Evolutionary conservation across 2,113 vertebrate genomes (phyloP).

Genomic region (Tetraodon nigroviridis): DNA sequence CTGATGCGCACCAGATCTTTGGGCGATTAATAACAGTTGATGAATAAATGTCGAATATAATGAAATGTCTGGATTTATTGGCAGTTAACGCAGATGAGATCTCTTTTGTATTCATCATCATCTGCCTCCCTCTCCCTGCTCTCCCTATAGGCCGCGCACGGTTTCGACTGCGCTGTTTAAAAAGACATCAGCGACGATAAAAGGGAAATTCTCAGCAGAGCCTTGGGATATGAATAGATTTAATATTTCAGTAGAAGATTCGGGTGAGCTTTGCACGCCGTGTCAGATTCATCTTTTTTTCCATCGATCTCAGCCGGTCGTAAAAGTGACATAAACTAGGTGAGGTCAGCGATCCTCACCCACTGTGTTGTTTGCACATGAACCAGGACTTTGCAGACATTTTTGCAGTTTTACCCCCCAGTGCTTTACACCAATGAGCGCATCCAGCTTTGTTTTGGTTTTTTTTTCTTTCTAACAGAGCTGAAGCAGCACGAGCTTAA

Average conservation of each 20-base stretch:
- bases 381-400: conserved; percentile 11
- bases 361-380: conserved; percentile 5
- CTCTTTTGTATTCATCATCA: conserved; percentile 33
- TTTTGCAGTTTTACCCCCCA: conserved; percentile 14
- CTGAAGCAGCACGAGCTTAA: conserved; percentile 2
- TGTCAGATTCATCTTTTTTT: conserved; percentile 42
- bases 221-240: conserved; percentile 43
- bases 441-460: conserved; percentile 4
- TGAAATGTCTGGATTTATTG: conserved; percentile 33
- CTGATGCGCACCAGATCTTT: too few species aligned
- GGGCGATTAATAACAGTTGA: neutral
- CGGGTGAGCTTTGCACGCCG: conserved; percentile 20
- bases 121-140: conserved; percentile 29
- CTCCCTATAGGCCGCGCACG: conserved; percentile 14
- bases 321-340: conserved; percentile 32
- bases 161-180: conserved; percentile 38
- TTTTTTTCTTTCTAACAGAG: conserved; percentile 6
- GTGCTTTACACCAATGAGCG: conserved; percentile 12
- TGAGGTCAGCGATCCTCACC: conserved; percentile 26
- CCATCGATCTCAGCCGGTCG: conserved; percentile 22
- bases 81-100: conserved; percentile 26
- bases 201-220: conserved; percentile 28
- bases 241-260: conserved; percentile 40
- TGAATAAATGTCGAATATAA: conserved; percentile 18
- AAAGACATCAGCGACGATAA: conserved; percentile 37